A percentile compares a stretch with the other conserved stretches of the same genome.
Evolutionary conservation across 1,140 invertebrate genomes (phyloP).

Genomic region (Papilio xuthus): DNA sequence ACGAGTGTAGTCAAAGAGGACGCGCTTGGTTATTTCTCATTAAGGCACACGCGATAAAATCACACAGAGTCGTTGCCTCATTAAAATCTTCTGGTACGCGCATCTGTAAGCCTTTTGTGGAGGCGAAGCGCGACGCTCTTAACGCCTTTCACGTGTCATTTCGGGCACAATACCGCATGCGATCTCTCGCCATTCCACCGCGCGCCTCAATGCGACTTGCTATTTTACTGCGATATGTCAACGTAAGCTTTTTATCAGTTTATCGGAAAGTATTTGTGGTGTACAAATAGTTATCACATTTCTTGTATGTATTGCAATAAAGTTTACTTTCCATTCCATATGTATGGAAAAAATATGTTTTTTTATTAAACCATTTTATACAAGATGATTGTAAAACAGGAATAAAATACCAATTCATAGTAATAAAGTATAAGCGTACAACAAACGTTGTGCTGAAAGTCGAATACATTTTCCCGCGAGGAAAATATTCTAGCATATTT

Average conservation of each 20-base stretch:
- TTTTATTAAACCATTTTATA: neutral
- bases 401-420: neutral
- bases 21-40: slow-evolving; percentile 80
- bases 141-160: slow-evolving; percentile 79
- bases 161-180: slow-evolving; percentile 74
- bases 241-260: slow-evolving; percentile 69
- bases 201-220: slow-evolving; percentile 57
- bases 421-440: slow-evolving; percentile 14
- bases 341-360: neutral
- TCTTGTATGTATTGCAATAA: slow-evolving; percentile 3
- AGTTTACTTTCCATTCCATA: neutral
- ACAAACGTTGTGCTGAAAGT: neutral
- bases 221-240: slow-evolving; percentile 67
- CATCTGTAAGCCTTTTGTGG: slow-evolving; percentile 80
- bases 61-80: slow-evolving; percentile 80
- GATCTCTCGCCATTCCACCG: slow-evolving; percentile 18
- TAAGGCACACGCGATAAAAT: slow-evolving; percentile 78
- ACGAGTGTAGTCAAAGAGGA: slow-evolving; percentile 74
- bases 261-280: slow-evolving; percentile 56
- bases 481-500: slow-evolving; percentile 23
- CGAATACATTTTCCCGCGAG: slow-evolving; percentile 18
- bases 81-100: slow-evolving; percentile 81
- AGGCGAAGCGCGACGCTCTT: slow-evolving; percentile 71
- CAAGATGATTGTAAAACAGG: neutral
- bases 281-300: slow-evolving; percentile 1